Base-by-base conservation (phyloP, 1,140 invertebrate species). In the Aphidius gifuensis region DNA sequence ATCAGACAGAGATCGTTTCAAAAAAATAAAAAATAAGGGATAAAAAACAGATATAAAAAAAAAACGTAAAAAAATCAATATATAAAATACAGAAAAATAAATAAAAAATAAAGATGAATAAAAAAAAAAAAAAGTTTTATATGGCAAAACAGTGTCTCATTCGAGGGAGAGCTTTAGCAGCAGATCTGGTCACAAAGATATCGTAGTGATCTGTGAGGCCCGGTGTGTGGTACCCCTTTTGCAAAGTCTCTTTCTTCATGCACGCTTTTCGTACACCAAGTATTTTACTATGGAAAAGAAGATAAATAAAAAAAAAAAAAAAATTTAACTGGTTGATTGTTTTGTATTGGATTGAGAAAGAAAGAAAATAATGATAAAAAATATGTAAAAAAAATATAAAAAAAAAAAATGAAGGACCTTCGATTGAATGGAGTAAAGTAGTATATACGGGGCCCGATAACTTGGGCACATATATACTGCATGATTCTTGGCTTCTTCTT, bases 151-250 rank as follows among this genome's bases (percentile, higher is more conserved):
- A 54, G 66, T 61, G 42, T 21, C 40, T 40, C 4, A 16, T 1
- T 32, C 11, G n/a, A 46, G 42, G 45, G 23, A 9, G 32, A 61
- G 21, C 38, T 45, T 55, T 54, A 49, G 71, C 48, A 57, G 65
- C 65, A 78, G 76, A 78, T 79, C 76, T 78, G 69, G 65, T 60
- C 69, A 69, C 64, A 59, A 57, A 78, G 79, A 81, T 81, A 80
- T 73, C 75, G 70, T 71, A 76, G 75, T 80, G 79, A 80, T 81
- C 79, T 81, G 79, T 78, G 79, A 76, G 76, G 73, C 79, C 77
- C 72, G 76, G 75, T 79, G 78, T 79, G 79, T 79, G 79, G 78
- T 78, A 79, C 74, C 75, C 75, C 75, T 76, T 78, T 80, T 71
- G 75, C 77, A 73, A 72, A 32, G 69, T 8, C n/a, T 55, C 53